A percentile compares a stretch with the other conserved stretches of the same genome.
phyloP scores from a whole-genome alignment of 2,113 vertebrate genomes.

The Tragelaphus buxtoni region DNA sequence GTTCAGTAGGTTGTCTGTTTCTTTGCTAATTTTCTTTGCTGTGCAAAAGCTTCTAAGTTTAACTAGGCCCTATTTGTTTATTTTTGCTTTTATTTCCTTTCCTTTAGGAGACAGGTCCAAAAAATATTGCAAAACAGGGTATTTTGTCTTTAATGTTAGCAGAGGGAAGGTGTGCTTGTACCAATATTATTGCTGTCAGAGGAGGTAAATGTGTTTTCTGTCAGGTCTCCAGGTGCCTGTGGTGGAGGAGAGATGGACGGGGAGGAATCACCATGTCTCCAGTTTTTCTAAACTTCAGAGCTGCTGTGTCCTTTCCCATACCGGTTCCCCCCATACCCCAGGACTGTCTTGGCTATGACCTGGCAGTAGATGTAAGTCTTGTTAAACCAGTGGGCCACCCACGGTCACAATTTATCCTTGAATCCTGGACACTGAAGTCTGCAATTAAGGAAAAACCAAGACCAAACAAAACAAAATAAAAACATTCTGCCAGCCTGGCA shows the following conservation, averaged over 20 bases:
- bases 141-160: not conserved
- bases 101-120: not conserved
- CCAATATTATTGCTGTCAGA: not conserved
- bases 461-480: slow-evolving; percentile 5
- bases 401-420: not conserved
- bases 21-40: not conserved
- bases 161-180: not conserved
- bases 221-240: not conserved
- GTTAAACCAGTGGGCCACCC: not conserved
- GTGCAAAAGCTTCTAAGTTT: not conserved
- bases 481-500: not conserved
- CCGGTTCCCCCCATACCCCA: not conserved
- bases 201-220: not conserved
- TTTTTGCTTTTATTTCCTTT: not conserved
- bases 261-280: not conserved
- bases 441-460: slow-evolving; percentile 22
- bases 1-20: not conserved
- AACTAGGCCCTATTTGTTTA: not conserved
- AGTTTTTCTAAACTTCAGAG: not conserved
- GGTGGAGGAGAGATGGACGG: not conserved
- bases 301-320: not conserved
- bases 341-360: not conserved
- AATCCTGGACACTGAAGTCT: not conserved
- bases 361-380: not conserved
- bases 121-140: not conserved